Base-by-base conservation (phyloP, 2,113 vertebrate species). In the Microcebus lehilahytsara region DNA sequence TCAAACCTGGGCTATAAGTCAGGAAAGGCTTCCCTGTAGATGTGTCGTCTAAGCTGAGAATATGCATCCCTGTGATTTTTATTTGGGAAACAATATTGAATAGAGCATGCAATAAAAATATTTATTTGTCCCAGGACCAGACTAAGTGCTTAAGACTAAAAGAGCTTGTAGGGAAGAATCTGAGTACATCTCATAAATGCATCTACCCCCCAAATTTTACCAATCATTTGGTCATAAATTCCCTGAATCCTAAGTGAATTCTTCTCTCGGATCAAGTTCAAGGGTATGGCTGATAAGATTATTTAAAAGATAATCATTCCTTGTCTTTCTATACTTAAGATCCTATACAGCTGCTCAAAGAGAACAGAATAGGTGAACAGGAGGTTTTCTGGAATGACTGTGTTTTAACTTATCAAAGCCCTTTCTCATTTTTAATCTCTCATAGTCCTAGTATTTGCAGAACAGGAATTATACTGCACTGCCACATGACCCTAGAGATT, bases 11-110 rank as follows among this genome's bases (percentile, higher is more conserved):
- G 53, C 53, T 94, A 64, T 64, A 71, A 72, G 71, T 80, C 56
- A 60, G 42, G 34, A 58, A 96, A 86, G 32, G 12, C 37, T 69
- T 96, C 81, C 60, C 62, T 93, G 32, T 0, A 1, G 40, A 69
- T 53, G 64, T 30, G 30, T 34, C 89, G 8, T 91, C 93, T 86
- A 91, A 85, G 66, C 13, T 34, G 42, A 88, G 46, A 83, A 72
- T 75, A 94, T 56, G n/a, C 20, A 69, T 56, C 30, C 0, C 34
- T 89, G 14, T 89, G 62, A 83, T 64, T 97, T 96, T 77, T 88
- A 74, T 92, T 72, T 83, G 69, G 62, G 62, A 94, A 91, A 83
- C 19, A 10, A 67, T 32, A 77, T 14, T 93, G 71, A 96, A 95
- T 30, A n/a, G 34, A 94, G 53, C 2, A 89, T 49, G n/a, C 53